These are phyloP conservation scores for Ridgeia piscesae DNA, from an alignment of 1,140 invertebrate species.

Conservation along the genomic window DNA sequence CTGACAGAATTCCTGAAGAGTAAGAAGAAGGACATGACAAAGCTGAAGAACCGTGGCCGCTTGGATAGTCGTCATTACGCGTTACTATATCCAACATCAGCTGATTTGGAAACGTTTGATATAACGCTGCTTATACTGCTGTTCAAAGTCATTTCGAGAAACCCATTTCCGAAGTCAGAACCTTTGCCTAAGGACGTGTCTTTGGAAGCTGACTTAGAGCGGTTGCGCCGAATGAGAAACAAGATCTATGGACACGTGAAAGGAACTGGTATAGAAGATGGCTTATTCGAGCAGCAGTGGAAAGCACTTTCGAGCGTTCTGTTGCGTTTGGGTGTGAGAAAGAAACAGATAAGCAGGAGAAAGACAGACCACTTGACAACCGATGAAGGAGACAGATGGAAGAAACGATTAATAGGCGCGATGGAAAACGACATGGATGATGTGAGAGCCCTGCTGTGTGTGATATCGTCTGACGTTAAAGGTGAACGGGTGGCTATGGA, in stretches of 20 bases:
- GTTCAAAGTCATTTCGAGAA: background rate
- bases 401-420: background rate
- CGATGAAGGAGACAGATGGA: background rate
- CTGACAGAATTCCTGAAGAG: background rate
- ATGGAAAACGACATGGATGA: background rate
- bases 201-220: conserved; percentile 6
- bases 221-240: background rate
- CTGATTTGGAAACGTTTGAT: background rate
- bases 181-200: background rate
- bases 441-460: background rate
- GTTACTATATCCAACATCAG: background rate
- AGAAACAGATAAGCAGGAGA: background rate
- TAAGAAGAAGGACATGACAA: background rate
- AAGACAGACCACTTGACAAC: background rate
- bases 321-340: background rate
- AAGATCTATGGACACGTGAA: background rate
- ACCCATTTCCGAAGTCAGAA: background rate
- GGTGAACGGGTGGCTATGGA: background rate
- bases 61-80: background rate
- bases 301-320: background rate
- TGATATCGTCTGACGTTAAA: background rate
- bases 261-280: background rate
- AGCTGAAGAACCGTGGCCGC: background rate
- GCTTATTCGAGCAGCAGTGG: background rate
- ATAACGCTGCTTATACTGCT: background rate